These are phyloP conservation scores for Paralichthys olivaceus DNA, from an alignment of 2,113 vertebrate species.

Conservation along the genomic window DNA sequence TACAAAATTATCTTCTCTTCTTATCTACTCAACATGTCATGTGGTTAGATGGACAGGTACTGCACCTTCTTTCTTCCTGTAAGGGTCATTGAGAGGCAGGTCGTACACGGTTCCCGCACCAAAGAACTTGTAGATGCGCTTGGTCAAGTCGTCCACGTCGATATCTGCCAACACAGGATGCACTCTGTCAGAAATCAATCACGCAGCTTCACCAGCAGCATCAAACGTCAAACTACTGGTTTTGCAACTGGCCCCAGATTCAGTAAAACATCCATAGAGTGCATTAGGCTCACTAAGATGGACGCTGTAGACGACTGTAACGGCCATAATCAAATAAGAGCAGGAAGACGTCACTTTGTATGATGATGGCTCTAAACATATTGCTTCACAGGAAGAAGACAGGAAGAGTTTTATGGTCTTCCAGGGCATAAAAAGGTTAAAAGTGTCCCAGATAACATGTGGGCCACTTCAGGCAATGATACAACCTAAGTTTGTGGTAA, in stretches of 20 bases:
- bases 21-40: neutral
- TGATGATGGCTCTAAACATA: neutral
- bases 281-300: neutral
- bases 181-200: neutral
- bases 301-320: neutral
- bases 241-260: neutral
- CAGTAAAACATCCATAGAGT: neutral
- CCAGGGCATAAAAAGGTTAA: neutral
- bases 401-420: neutral
- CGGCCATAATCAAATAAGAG: neutral
- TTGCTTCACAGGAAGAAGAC: neutral
- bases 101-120: slow-evolving; percentile 76
- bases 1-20: neutral
- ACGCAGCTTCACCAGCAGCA: neutral
- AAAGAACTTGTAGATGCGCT: slow-evolving; percentile 73
- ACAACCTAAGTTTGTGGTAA: too few species aligned
- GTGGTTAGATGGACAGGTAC: neutral
- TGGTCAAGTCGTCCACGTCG: slow-evolving; percentile 69
- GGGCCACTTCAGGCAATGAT: too few species aligned
- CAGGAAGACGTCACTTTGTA: neutral
- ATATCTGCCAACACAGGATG: slow-evolving; percentile 61
- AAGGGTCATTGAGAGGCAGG: slow-evolving; percentile 77
- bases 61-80: slow-evolving; percentile 76
- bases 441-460: neutral
- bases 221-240: neutral